Evolutionary conservation across 2,113 vertebrate species (phyloP), one percentile per base, ranked within the genome.

Genomic region (Paedocypris sp.): DNA sequence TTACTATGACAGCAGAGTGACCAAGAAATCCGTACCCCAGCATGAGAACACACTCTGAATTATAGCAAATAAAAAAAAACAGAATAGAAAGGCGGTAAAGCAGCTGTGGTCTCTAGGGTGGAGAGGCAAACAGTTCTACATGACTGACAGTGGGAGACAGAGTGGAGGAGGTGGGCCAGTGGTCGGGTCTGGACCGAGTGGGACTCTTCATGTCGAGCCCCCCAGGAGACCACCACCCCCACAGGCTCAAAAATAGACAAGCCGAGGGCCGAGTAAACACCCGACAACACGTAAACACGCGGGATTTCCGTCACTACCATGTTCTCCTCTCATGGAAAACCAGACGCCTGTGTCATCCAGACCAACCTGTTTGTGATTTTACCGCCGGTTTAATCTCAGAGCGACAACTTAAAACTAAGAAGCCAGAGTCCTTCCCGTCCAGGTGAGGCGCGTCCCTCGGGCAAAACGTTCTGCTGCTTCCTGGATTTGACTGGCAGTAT

Each of bases 71-170:
- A 52, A 11, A 57, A 75, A 80, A 82, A 77, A 76, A n/a, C n/a
- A n/a, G n/a, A n/a, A n/a, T n/a, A n/a, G n/a, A 75, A 29, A 29
- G 26, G 77, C 67, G 46, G 13, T n/a, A n/a, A 59, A 71, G 79
- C 80, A 76, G 82, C 82, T 84, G 72, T 64, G 73, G 67, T 77
- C 75, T 75, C 70, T 73, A 20, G 70, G 13, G 77, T 72, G 75
- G 73, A 60, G 73, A 75, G 72, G 16, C 53, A 58, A 58, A 71
- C 78, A 66, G 74, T 65, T 69, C 26, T 66, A 67, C 67, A 59
- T 75, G 65, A 73, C 62, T 63, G 69, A 64, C 69, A 65, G 61
- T 75, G 76, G 74, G 73, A 80, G 75, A 73, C 69, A 5, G 59
- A 35, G 54, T 69, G 66, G 54, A 73, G 69, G 45, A 48, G 5